A percentile compares a stretch with the other conserved stretches of the same genome.
Evolutionary conservation across 2,797 vertebrate genomes (phyloP).

Genomic region (Enteromius mattozi): DNA sequence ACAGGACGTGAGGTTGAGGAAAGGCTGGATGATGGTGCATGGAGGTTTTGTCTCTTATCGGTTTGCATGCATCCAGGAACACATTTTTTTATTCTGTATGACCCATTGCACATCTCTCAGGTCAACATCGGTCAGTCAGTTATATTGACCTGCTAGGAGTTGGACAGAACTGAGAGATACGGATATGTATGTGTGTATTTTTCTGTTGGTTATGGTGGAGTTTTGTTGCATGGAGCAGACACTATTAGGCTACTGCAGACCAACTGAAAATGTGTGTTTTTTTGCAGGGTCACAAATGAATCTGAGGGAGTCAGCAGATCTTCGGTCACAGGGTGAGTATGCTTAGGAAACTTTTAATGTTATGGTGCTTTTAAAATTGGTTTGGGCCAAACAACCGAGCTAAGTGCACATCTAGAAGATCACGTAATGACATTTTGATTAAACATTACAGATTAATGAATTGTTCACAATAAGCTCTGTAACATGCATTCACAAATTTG

Average conservation of each 20-base stretch:
- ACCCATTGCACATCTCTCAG: background rate
- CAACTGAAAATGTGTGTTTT: slow-evolving; percentile 4
- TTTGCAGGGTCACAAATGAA: slow-evolving; percentile 94
- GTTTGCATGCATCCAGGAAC: slow-evolving; percentile 40
- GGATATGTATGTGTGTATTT: background rate
- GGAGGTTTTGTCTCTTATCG: slow-evolving; percentile 20
- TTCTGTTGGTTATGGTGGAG: slow-evolving; percentile 18
- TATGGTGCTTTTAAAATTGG: background rate
- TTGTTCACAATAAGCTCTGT: background rate
- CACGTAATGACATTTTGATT: background rate
- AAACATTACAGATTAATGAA: background rate
- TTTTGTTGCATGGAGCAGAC: slow-evolving; percentile 23
- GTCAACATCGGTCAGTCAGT: background rate
- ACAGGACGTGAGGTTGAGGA: slow-evolving; percentile 16
- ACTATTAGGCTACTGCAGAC: background rate
- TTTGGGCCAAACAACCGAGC: background rate
- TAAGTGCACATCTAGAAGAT: background rate
- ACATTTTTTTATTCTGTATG: slow-evolving; percentile 5
- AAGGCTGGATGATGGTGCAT: slow-evolving; percentile 24
- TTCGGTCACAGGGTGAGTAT: slow-evolving; percentile 93
- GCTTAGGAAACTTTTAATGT: background rate
- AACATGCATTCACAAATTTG: background rate
- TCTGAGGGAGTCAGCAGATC: slow-evolving; percentile 98
- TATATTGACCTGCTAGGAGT: background rate
- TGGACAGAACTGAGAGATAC: slow-evolving; percentile 7